A percentile compares a stretch with the other conserved stretches of the same genome.
These are phyloP conservation scores for Cydia amplana DNA, from an alignment of 1,140 invertebrate species.

Conservation along the genomic window DNA sequence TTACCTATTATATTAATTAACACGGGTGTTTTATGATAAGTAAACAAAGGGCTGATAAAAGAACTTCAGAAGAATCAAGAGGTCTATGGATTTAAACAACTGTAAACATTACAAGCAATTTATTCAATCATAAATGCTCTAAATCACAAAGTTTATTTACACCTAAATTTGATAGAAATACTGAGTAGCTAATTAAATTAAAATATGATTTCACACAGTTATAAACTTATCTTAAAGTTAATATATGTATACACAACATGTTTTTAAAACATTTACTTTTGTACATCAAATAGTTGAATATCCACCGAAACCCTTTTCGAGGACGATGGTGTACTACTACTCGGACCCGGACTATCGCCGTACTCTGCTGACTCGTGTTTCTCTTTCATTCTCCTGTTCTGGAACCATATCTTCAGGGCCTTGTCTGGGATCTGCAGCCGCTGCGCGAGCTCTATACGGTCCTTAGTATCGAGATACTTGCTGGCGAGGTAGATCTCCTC, in stretches of 20 bases:
- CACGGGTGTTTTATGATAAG: too few relatives aligned
- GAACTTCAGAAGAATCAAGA: too few relatives aligned
- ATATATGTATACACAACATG: too few relatives aligned
- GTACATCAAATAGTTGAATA: neutral
- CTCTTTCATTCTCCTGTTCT: conserved; percentile 97
- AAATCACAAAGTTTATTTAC: neutral
- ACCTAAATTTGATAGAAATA: neutral
- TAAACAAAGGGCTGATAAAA: too few relatives aligned
- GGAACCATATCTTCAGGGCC: conserved; percentile 98
- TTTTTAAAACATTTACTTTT: neutral
- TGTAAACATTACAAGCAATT: neutral
- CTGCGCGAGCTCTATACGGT: conserved; percentile 96
- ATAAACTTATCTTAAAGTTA: too few relatives aligned
- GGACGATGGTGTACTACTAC: neutral
- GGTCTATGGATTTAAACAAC: neutral
- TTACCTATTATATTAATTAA: too few relatives aligned
- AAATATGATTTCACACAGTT: too few relatives aligned
- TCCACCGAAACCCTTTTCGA: conserved; percentile 1
- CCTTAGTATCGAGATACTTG: conserved; percentile 94
- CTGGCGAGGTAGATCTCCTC: conserved; percentile 99
- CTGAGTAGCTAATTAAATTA: too few relatives aligned
- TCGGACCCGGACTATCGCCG: neutral
- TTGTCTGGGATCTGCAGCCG: conserved; percentile 94
- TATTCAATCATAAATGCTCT: neutral
- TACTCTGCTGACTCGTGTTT: conserved; percentile 89